A percentile compares a stretch with the other conserved stretches of the same genome.
Evolutionary conservation across 2,888 invertebrate species (phyloP).

Genomic region (Marronus borbonicus): DNA sequence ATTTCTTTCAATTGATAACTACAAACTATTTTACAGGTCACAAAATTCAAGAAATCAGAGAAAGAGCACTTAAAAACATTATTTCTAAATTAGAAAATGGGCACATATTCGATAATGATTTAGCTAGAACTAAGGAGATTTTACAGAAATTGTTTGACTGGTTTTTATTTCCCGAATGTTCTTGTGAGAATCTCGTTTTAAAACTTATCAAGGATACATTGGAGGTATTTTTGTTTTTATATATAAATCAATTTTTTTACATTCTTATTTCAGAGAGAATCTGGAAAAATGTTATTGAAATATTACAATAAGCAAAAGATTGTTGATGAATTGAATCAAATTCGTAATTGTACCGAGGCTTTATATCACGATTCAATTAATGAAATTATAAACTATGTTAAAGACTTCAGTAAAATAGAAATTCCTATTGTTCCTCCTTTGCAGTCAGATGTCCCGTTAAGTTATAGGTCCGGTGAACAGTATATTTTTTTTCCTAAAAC

Average conservation of each 20-base stretch:
- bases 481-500: slow-evolving; percentile 44
- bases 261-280: slow-evolving; percentile 71
- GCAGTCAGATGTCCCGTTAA: slow-evolving; percentile 68
- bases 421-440: slow-evolving; percentile 71
- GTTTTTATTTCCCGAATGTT: slow-evolving; percentile 74
- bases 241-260: background rate
- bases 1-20: background rate
- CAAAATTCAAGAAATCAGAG: slow-evolving; percentile 68
- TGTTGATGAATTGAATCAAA: slow-evolving; percentile 68
- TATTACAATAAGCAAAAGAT: slow-evolving; percentile 72
- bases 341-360: slow-evolving; percentile 69
- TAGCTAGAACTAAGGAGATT: slow-evolving; percentile 75
- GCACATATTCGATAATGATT: slow-evolving; percentile 75
- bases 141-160: slow-evolving; percentile 76
- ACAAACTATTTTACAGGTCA: slow-evolving; percentile 62
- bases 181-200: slow-evolving; percentile 74
- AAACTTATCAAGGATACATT: slow-evolving; percentile 73
- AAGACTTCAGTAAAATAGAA: slow-evolving; percentile 63
- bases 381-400: slow-evolving; percentile 71
- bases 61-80: slow-evolving; percentile 67
- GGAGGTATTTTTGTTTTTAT: slow-evolving; percentile 66
- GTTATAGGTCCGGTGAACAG: slow-evolving; percentile 62
- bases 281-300: slow-evolving; percentile 72
- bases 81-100: slow-evolving; percentile 78
- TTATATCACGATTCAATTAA: slow-evolving; percentile 69